phyloP scores from a whole-genome alignment of 2,888 invertebrate genomes.

The Digitonthophagus gazella region DNA sequence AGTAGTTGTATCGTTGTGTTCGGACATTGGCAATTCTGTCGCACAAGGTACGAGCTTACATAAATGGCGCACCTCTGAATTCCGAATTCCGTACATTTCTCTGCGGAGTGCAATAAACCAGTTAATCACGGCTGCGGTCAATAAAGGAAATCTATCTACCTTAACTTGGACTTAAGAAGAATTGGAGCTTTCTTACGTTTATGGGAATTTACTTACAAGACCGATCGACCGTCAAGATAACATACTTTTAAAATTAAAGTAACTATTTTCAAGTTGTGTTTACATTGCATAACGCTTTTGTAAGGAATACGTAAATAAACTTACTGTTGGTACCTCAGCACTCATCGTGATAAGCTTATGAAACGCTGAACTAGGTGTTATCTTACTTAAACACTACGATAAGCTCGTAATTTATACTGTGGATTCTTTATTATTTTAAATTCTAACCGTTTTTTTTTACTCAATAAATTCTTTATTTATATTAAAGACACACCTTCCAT shows the following conservation, averaged over 20 bases:
- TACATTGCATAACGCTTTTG: not conserved
- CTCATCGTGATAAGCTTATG: not conserved
- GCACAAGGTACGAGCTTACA: slow-evolving; percentile 10
- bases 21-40: slow-evolving; percentile 7
- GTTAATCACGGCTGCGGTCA: slow-evolving; percentile 6
- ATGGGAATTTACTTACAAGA: not conserved
- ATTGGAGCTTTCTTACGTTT: not conserved
- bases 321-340: not conserved
- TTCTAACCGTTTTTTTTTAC: too few species aligned
- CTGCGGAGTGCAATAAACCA: slow-evolving; percentile 13
- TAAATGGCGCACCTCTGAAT: slow-evolving; percentile 15
- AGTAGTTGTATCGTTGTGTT: not conserved
- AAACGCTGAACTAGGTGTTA: not conserved
- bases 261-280: not conserved
- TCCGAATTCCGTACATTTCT: slow-evolving; percentile 7
- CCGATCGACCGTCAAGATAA: not conserved
- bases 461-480: too few species aligned
- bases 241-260: not conserved
- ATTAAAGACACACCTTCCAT: too few species aligned
- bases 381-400: not conserved
- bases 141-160: not conserved
- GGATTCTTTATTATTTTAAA: too few species aligned
- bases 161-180: not conserved
- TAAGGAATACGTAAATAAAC: not conserved
- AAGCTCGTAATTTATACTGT: too few species aligned